phyloP scores from a whole-genome alignment of 2,797 vertebrate species.

The Pterois miles region DNA sequence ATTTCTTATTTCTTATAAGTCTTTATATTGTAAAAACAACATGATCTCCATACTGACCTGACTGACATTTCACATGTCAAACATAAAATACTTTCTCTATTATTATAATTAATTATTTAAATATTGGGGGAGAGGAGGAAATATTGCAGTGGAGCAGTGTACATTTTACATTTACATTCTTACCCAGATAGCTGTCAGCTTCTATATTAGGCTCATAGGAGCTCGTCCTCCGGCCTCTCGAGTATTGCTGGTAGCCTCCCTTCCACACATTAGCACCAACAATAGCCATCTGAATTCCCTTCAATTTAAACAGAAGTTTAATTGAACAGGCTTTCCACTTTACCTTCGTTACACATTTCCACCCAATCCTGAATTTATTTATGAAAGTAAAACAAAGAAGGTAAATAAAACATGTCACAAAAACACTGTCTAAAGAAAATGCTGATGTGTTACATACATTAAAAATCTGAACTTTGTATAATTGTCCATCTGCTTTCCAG shows the following conservation, averaged over 20 bases:
- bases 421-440: not conserved
- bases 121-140: not conserved
- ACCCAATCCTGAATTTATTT: not conserved
- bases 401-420: not conserved
- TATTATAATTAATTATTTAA: not conserved
- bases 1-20: too few relatives aligned
- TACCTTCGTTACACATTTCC: not conserved
- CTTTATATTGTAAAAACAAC: not conserved
- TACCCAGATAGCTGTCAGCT: conserved; percentile 81
- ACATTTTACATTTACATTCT: not conserved
- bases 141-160: not conserved
- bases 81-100: not conserved
- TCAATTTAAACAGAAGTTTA: not conserved
- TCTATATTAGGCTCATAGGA: conserved; percentile 19
- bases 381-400: not conserved
- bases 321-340: not conserved
- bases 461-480: not conserved
- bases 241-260: conserved; percentile 69
- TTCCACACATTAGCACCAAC: conserved; percentile 80
- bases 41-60: not conserved
- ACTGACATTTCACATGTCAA: not conserved
- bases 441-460: not conserved
- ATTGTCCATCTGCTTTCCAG: not conserved
- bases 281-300: conserved; percentile 54
- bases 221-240: rapidly evolving